Conservation (phyloP, 2,888 invertebrate species). For the Trichopoda pennipes region DNA sequence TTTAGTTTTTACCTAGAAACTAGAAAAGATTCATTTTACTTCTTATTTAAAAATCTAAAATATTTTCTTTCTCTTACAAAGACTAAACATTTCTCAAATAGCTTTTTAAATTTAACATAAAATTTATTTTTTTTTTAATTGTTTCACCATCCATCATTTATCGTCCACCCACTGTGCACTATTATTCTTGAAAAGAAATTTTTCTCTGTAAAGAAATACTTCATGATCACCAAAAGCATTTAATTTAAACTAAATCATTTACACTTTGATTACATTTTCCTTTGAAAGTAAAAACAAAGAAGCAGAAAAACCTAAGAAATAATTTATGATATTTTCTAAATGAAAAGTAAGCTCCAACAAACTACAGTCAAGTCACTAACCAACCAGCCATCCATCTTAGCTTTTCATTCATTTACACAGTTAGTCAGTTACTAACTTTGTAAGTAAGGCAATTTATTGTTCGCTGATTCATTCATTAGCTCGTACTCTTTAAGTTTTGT, state of each 20-base stretch:
- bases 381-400: constrained; percentile 42
- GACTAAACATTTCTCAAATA: no score
- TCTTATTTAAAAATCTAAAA: no score
- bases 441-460: constrained; percentile 21
- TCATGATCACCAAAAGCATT: constrained; percentile 66
- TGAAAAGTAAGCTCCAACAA: constrained; percentile 3
- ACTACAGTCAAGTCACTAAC: constrained; percentile 5
- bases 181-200: background rate
- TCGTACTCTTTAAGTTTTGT: constrained; percentile 19
- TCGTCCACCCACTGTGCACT: constrained; percentile 15
- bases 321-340: constrained; percentile 38
- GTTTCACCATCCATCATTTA: background rate
- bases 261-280: constrained; percentile 64
- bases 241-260: constrained; percentile 68
- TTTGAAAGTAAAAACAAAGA: constrained; percentile 1
- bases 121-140: no score
- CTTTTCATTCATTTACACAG: constrained; percentile 23
- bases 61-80: no score
- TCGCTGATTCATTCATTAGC: constrained; percentile 31
- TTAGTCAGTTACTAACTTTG: background rate
- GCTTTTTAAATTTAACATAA: background rate
- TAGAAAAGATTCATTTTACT: no score
- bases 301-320: background rate
- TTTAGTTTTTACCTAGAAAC: no score
- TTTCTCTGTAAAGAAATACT: constrained; percentile 47